A percentile compares a stretch with the other conserved stretches of the same genome.
Conservation (phyloP, 1,140 invertebrate genomes). For the Diuraphis noxia region DNA sequence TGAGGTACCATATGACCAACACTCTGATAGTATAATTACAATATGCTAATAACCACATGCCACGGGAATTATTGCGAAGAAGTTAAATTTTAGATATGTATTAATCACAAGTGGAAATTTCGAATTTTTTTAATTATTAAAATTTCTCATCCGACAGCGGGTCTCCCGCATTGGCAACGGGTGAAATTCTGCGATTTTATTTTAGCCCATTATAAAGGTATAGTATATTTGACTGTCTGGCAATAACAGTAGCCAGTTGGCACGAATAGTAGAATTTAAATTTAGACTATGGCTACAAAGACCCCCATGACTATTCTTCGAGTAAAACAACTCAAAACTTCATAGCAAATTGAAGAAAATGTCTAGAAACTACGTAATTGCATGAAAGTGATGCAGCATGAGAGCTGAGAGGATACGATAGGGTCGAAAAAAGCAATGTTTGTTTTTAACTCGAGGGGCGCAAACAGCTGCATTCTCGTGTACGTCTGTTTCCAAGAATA, state of each 20-base stretch:
- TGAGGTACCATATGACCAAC: conserved; percentile 22
- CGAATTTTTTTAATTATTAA: conserved; percentile 11
- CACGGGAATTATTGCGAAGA: neutral
- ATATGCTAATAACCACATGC: neutral
- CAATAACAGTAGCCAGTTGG: conserved; percentile 51
- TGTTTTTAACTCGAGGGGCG: conserved; percentile 36
- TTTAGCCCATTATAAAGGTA: conserved; percentile 47
- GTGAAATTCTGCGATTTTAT: conserved; percentile 42
- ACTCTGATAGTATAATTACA: neutral
- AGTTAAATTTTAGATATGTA: neutral
- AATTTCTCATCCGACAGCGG: neutral
- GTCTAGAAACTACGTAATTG: neutral
- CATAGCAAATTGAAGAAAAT: conserved; percentile 7
- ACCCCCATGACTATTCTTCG: conserved; percentile 27
- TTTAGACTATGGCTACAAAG: conserved; percentile 16
- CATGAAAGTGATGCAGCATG: neutral
- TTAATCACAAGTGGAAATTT: conserved; percentile 15
- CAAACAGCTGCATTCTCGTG: conserved; percentile 43
- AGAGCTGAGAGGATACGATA: neutral
- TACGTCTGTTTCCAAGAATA: conserved; percentile 40
- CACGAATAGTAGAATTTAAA: conserved; percentile 39
- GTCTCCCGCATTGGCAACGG: conserved; percentile 22
- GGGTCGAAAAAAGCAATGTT: conserved; percentile 11
- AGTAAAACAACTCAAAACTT: neutral
- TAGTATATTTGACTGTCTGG: conserved; percentile 44